Evolutionary conservation across 1,140 invertebrate species (phyloP), one percentile per base, ranked within the genome.

Genomic region (Drosophila ambigua): DNA sequence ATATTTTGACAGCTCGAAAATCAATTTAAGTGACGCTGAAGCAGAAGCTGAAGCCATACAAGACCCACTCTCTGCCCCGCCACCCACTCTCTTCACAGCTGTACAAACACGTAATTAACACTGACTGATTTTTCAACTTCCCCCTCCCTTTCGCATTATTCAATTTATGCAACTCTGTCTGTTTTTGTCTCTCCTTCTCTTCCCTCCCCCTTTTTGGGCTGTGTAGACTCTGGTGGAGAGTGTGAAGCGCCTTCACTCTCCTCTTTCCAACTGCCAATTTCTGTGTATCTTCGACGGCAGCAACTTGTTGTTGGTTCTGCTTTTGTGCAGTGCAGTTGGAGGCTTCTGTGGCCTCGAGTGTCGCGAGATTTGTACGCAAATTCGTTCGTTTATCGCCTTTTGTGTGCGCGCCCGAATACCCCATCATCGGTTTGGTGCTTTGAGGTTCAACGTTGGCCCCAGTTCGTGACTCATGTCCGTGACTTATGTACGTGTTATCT

Each of bases 221-320:
- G 48, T 87, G 82, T 62, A 88, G 82, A 88, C 62, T 82, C 73
- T 57, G 50, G 58, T 13, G 55, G 28, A n/a, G 28, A 41, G 16
- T 74, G 57, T 61, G 73, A 60, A 75, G 35, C 35, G 9, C 9
- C 0, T 4, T 11, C 35, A 6, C 52, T 59, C 65, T 62, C 57
- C 51, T 57, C 65, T 24, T 53, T 2, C 23, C 15, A 11, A 73
- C 62, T 63, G 78, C 82, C 69, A 82, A 82, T 85, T 79, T 72
- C 63, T 77, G 80, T 84, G 66, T 87, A 82, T 87, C 79, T 82
- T 81, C 61, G 66, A 51, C 63, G 63, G 52, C 66, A 77, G 82
- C 82, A 87, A 87, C 82, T 87, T 88, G 82, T 87, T 87, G 82
- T 87, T 87, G 82, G 69, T 72, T 69, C 79, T 63, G 62, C 69